These are phyloP conservation scores for Lethenteron camtschaticum DNA, from an alignment of 2,113 vertebrate species.

Conservation along the genomic window DNA sequence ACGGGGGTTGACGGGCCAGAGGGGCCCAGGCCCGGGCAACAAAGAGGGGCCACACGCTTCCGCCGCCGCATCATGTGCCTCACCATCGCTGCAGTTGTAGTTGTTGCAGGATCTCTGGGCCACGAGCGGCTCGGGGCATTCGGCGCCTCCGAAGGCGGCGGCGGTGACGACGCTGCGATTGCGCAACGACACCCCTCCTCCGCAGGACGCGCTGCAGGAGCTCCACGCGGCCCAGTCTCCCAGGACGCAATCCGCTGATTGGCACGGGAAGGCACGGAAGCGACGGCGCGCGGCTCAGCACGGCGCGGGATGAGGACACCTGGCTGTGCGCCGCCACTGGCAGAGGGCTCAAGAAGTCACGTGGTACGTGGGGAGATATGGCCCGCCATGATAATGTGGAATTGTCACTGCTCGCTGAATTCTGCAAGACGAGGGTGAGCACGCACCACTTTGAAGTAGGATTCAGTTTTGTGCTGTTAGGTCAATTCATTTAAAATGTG, in stretches of 20 bases:
- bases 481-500: too few relatives aligned
- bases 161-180: constrained; percentile 22
- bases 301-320: too few relatives aligned
- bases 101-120: constrained; percentile 33
- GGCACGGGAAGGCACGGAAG: background rate
- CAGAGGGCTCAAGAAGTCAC: background rate
- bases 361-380: too few relatives aligned
- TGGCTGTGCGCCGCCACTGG: background rate
- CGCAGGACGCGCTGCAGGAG: constrained; percentile 33
- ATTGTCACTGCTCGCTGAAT: too few relatives aligned
- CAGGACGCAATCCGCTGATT: constrained; percentile 25
- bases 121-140: constrained; percentile 21
- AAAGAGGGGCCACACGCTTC: too few relatives aligned
- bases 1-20: too few relatives aligned
- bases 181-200: constrained; percentile 23
- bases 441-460: too few relatives aligned
- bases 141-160: constrained; percentile 18
- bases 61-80: too few relatives aligned
- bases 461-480: too few relatives aligned
- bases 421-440: too few relatives aligned
- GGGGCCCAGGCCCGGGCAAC: too few relatives aligned
- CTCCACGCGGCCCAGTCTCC: constrained; percentile 41
- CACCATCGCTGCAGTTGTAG: constrained; percentile 37
- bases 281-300: background rate
- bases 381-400: too few relatives aligned